phyloP scores from a whole-genome alignment of 2,888 invertebrate species.

The Nemurella pictetii region DNA sequence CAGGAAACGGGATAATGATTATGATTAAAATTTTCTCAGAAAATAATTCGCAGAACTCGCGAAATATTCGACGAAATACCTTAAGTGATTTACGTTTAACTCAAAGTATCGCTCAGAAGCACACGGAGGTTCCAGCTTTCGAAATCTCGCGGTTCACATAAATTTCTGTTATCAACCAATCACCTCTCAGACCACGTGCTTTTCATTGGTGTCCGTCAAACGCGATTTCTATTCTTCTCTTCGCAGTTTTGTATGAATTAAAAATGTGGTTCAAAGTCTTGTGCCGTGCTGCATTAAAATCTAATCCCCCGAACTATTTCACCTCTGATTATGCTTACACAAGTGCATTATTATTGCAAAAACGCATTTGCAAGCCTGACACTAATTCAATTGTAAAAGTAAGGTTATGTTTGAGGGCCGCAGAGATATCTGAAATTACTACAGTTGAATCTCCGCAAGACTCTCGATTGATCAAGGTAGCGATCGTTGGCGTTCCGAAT shows the following conservation, averaged over 20 bases:
- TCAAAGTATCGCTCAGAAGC: too few relatives aligned
- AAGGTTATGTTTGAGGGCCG: not conserved
- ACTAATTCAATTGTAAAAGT: not conserved
- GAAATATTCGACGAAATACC: too few relatives aligned
- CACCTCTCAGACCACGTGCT: not conserved
- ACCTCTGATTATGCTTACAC: not conserved
- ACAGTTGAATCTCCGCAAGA: not conserved
- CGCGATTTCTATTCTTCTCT: not conserved
- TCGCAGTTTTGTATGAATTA: too few relatives aligned
- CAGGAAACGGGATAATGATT: too few relatives aligned
- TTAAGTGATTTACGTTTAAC: too few relatives aligned
- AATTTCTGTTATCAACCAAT: too few relatives aligned
- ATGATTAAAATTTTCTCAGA: too few relatives aligned
- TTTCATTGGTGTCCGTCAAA: not conserved
- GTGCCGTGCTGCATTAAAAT: not conserved
- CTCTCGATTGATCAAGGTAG: constrained; percentile 61
- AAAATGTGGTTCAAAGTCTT: not conserved
- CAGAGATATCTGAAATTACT: not conserved
- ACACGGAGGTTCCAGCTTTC: too few relatives aligned
- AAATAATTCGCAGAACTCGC: too few relatives aligned
- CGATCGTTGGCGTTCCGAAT: constrained; percentile 92
- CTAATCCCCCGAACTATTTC: not conserved
- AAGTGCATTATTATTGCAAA: not conserved
- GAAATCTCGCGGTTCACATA: too few relatives aligned
- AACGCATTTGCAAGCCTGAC: not conserved